Evolutionary conservation across 2,888 invertebrate genomes (phyloP).

Genomic region (Drosophila sordidula): DNA sequence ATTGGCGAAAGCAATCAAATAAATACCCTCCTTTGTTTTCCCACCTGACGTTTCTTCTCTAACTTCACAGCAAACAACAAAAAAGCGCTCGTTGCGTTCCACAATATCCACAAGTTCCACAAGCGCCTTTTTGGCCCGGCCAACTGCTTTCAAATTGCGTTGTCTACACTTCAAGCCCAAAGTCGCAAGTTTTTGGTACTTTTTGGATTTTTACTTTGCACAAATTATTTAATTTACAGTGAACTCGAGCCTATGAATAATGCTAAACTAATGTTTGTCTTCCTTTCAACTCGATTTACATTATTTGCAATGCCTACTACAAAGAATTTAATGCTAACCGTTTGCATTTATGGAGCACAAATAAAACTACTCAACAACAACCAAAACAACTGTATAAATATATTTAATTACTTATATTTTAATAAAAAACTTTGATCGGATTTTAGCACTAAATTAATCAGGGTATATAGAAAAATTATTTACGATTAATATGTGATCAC

Average conservation of each 20-base stretch:
- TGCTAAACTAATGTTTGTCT: background rate
- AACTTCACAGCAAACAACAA: background rate
- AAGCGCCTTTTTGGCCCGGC: constrained; percentile 9
- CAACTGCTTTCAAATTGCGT: constrained; percentile 15
- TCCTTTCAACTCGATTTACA: background rate
- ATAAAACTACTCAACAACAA: too few species aligned
- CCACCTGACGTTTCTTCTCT: background rate
- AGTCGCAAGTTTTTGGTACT: constrained; percentile 1
- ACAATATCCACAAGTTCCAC: constrained; percentile 16
- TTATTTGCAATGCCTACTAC: constrained; percentile 4
- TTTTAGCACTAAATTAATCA: too few species aligned
- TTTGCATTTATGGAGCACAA: too few species aligned
- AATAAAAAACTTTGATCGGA: too few species aligned
- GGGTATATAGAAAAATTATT: too few species aligned
- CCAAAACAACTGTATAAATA: too few species aligned
- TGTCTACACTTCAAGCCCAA: background rate
- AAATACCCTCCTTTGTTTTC: background rate
- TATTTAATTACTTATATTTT: too few species aligned
- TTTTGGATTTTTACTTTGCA: background rate
- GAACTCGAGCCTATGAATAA: background rate
- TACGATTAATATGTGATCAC: too few species aligned
- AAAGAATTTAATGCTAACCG: too few species aligned
- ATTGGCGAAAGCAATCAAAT: background rate
- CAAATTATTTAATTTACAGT: background rate
- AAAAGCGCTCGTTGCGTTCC: constrained; percentile 10